Evolutionary conservation across 1,140 invertebrate genomes (phyloP).

Genomic region (Thereuonema tuberculata): DNA sequence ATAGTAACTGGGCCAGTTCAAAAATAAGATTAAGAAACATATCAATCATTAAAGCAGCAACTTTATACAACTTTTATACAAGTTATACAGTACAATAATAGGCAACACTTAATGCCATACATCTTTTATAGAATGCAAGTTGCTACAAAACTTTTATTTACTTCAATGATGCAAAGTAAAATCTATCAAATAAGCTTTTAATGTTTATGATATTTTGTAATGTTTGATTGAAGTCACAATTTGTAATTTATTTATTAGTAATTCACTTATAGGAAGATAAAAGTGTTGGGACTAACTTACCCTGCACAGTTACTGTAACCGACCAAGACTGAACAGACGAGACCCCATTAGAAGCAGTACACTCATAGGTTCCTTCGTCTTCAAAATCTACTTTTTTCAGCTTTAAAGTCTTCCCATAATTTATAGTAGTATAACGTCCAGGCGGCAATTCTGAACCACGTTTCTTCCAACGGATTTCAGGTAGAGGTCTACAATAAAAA

Average conservation of each 20-base stretch:
- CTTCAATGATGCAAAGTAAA: too few relatives aligned
- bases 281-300: constrained; percentile 29
- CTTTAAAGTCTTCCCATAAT: constrained; percentile 83
- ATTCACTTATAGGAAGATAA: neutral
- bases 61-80: too few relatives aligned
- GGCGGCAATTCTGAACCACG: constrained; percentile 45
- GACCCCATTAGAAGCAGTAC: constrained; percentile 80
- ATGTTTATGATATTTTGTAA: too few relatives aligned
- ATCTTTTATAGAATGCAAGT: too few relatives aligned
- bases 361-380: constrained; percentile 76
- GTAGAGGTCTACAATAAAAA: constrained; percentile 31
- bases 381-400: constrained; percentile 72
- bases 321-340: constrained; percentile 67
- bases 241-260: neutral
- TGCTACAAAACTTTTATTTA: too few relatives aligned
- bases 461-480: constrained; percentile 56
- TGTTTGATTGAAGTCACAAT: neutral
- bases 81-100: too few relatives aligned
- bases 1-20: too few relatives aligned
- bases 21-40: too few relatives aligned
- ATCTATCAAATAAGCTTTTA: too few relatives aligned
- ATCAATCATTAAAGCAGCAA: too few relatives aligned
- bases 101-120: too few relatives aligned
- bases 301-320: constrained; percentile 61
- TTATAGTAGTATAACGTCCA: constrained; percentile 57